phyloP scores from a whole-genome alignment of 2,888 invertebrate genomes.

The Papilio elwesi region DNA sequence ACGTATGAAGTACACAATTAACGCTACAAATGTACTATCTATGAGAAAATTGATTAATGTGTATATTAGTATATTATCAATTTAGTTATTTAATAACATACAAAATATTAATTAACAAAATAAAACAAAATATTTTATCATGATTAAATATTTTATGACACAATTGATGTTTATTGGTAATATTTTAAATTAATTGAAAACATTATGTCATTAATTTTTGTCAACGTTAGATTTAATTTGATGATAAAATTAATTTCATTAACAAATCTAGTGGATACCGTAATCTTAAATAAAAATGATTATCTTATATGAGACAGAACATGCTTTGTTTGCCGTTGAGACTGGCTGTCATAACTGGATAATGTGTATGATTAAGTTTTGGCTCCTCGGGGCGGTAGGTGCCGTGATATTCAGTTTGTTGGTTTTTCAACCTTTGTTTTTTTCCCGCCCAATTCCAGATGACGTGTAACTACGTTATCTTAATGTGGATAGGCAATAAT shows the following conservation, averaged over 20 bases:
- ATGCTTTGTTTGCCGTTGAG: constrained; percentile 59
- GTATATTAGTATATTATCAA: too few species aligned
- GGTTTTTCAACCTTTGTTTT: constrained; percentile 71
- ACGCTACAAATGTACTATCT: background rate
- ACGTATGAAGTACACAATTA: constrained; percentile 6
- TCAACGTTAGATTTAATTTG: background rate
- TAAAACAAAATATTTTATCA: too few species aligned
- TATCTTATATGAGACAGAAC: constrained; percentile 55
- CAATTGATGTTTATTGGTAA: too few species aligned
- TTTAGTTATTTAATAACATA: too few species aligned
- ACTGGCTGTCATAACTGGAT: constrained; percentile 75
- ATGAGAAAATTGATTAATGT: too few species aligned
- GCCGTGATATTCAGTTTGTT: constrained; percentile 75
- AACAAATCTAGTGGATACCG: background rate
- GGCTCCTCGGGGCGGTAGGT: constrained; percentile 73
- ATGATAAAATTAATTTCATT: background rate
- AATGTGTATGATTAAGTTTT: constrained; percentile 79
- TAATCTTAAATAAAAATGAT: constrained; percentile 5
- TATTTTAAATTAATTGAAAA: too few species aligned
- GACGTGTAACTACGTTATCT: constrained; percentile 55
- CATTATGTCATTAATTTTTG: too few species aligned
- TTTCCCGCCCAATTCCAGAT: constrained; percentile 57
- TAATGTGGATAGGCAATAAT: constrained; percentile 53
- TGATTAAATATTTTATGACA: too few species aligned
- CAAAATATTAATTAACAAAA: too few species aligned